phyloP scores from a whole-genome alignment of 2,888 invertebrate genomes.

The Leptinotarsa peninsularis region DNA sequence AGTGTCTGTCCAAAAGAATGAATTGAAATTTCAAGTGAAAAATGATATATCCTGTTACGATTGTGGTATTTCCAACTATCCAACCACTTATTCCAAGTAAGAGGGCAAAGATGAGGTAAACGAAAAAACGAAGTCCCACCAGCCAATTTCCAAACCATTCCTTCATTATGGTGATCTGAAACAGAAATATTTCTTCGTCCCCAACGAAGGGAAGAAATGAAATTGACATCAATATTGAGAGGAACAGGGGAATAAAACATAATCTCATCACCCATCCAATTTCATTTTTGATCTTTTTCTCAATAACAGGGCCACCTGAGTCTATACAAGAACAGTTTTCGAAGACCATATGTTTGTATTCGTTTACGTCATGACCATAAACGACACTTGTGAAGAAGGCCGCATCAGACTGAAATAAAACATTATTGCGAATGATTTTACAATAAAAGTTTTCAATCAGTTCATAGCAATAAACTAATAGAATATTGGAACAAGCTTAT shows the following conservation, averaged over 20 bases:
- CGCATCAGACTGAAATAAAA: background rate
- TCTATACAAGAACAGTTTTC: background rate
- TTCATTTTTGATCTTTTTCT: background rate
- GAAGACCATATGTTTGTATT: background rate
- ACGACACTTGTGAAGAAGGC: background rate
- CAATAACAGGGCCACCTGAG: background rate
- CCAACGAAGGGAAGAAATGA: background rate
- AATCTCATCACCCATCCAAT: background rate
- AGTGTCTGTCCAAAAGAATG: background rate
- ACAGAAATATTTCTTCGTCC: background rate
- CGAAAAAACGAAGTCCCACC: background rate
- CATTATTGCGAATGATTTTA: background rate
- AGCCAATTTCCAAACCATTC: background rate
- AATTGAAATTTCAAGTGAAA: conserved; percentile 4
- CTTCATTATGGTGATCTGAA: background rate
- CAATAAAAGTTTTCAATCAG: no score
- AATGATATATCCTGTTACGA: background rate
- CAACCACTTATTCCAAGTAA: background rate
- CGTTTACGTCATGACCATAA: background rate
- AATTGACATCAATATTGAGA: background rate
- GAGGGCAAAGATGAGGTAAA: background rate
- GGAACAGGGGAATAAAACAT: background rate
- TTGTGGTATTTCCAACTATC: background rate
- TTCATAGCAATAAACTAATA: no score
- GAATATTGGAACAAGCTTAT: no score